Conservation (phyloP, 1,140 invertebrate species). For the Copidosoma floridanum region DNA sequence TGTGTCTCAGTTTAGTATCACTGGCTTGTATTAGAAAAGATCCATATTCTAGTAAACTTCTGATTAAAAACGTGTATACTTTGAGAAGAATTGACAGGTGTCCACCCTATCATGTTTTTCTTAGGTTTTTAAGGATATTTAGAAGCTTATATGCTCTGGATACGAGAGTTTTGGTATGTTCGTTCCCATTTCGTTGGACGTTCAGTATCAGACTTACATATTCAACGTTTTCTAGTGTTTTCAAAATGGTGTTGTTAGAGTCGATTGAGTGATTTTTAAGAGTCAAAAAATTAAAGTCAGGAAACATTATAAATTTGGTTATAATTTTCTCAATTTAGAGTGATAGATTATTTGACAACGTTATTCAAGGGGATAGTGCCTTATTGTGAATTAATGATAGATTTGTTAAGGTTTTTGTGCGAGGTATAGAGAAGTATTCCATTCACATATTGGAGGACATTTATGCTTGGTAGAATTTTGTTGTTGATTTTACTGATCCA, state of each 20-base stretch:
- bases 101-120: slow-evolving; percentile 18
- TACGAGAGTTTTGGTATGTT: slow-evolving; percentile 8
- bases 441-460: no score
- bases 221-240: neutral
- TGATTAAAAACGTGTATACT: slow-evolving; percentile 24
- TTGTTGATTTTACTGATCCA: no score
- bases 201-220: slow-evolving; percentile 21
- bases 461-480: no score
- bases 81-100: slow-evolving; percentile 11
- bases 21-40: neutral
- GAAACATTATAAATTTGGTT: slow-evolving; percentile 1
- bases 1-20: neutral
- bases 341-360: no score
- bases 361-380: no score
- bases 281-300: neutral
- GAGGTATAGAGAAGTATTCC: no score
- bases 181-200: slow-evolving; percentile 17
- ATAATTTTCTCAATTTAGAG: no score
- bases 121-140: slow-evolving; percentile 9
- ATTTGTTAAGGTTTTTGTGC: no score
- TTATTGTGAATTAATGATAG: no score
- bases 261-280: neutral
- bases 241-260: slow-evolving; percentile 5
- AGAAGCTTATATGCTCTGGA: neutral
- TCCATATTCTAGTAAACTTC: slow-evolving; percentile 17